Percentiles rank a stretch among this genome's conserved stretches.
phyloP scores from a whole-genome alignment of 2,113 vertebrate genomes.

The Cyanoramphus novaezelandiae region DNA sequence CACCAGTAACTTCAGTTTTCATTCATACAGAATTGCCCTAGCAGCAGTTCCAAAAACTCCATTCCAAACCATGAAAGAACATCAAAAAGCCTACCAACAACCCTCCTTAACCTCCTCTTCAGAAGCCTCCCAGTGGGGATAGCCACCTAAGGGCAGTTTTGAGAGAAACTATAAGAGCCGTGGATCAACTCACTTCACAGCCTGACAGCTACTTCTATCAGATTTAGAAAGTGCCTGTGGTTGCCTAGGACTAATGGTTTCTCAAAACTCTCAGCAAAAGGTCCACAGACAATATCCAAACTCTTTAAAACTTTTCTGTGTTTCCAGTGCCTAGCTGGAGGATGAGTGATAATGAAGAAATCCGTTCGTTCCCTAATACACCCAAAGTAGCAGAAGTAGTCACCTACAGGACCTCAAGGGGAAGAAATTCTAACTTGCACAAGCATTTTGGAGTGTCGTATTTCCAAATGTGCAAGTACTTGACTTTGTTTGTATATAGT shows the following conservation, averaged over 20 bases:
- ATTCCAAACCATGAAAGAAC: not conserved
- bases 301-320: not conserved
- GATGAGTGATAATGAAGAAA: not conserved
- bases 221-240: not conserved
- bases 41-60: not conserved
- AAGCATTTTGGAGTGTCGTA: not conserved
- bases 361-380: not conserved
- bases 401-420: not conserved
- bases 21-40: not conserved
- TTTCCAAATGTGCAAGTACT: not conserved
- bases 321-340: not conserved
- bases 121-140: not conserved
- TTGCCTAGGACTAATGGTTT: not conserved
- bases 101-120: not conserved
- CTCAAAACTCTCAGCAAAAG: not conserved
- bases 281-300: not conserved
- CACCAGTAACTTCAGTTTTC: not conserved
- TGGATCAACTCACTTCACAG: not conserved
- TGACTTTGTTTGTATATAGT: not conserved
- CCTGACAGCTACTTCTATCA: not conserved
- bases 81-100: not conserved
- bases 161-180: not conserved
- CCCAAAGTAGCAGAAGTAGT: not conserved
- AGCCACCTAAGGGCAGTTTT: not conserved
- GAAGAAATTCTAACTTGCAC: not conserved